Evolutionary conservation across 2,113 vertebrate species (phyloP).

Genomic region (Megaleporinus macrocephalus): DNA sequence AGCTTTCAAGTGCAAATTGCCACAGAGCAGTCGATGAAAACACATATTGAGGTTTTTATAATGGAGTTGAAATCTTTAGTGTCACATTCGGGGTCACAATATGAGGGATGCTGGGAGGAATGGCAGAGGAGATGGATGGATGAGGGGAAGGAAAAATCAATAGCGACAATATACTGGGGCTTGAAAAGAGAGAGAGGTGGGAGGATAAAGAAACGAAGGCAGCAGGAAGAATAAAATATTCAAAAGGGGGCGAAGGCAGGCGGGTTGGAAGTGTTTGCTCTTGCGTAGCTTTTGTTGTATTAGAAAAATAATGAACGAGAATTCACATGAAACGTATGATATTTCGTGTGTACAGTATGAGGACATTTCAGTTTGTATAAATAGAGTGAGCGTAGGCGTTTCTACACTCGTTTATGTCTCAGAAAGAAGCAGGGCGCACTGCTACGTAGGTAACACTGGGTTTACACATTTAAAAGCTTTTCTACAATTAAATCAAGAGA

Average conservation of each 20-base stretch:
- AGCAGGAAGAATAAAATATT: background rate
- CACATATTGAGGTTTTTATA: conserved; percentile 8
- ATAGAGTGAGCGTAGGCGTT: no score
- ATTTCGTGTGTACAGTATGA: no score
- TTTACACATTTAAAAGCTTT: no score
- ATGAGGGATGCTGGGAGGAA: background rate
- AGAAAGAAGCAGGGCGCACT: no score
- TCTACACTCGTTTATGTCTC: no score
- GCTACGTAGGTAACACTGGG: no score
- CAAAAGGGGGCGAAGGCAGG: background rate
- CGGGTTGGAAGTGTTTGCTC: background rate
- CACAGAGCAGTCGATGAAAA: conserved; percentile 45
- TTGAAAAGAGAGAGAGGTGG: background rate
- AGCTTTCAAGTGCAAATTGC: conserved; percentile 46
- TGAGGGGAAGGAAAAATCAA: background rate
- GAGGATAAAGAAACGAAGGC: background rate
- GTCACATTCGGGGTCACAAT: conserved; percentile 2
- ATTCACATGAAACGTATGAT: no score
- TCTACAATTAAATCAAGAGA: no score
- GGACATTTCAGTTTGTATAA: no score
- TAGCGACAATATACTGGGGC: background rate
- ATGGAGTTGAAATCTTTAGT: conserved; percentile 11
- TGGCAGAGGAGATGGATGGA: background rate
- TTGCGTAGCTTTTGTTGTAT: background rate
- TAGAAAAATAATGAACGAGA: no score